phyloP scores from a whole-genome alignment of 2,797 vertebrate genomes.

The Clarias platycephalus region DNA sequence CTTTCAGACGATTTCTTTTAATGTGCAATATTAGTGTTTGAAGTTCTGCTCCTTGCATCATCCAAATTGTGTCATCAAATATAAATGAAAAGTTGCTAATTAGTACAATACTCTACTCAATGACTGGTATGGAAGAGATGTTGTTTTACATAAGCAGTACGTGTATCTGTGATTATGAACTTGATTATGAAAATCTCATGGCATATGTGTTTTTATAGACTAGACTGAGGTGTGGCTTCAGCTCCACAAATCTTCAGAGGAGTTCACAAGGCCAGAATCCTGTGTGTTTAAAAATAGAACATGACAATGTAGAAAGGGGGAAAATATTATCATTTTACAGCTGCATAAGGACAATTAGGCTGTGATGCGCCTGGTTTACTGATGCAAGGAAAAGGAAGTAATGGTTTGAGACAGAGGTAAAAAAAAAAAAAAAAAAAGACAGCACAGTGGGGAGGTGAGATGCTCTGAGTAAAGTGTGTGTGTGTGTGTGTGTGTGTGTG shows the following conservation, averaged over 20 bases:
- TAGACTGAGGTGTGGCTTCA: background rate
- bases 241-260: constrained; percentile 18
- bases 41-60: background rate
- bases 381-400: constrained; percentile 54
- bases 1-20: background rate
- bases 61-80: background rate
- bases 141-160: background rate
- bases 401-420: constrained; percentile 54
- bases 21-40: background rate
- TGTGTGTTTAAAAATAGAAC: constrained; percentile 38
- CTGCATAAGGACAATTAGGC: constrained; percentile 55
- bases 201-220: background rate
- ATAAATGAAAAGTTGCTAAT: background rate
- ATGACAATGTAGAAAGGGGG: constrained; percentile 35
- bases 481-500: too few relatives aligned
- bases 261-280: constrained; percentile 31
- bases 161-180: background rate
- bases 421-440: constrained; percentile 37
- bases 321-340: constrained; percentile 53
- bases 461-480: constrained; percentile 37
- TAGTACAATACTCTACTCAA: background rate
- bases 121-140: background rate
- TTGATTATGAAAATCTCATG: background rate
- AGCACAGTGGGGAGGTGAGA: constrained; percentile 52
- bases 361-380: constrained; percentile 50